Percentiles rank a stretch among this genome's conserved stretches.
Evolutionary conservation across 2,888 invertebrate genomes (phyloP).

Genomic region (Scelioninae gen. 1): DNA sequence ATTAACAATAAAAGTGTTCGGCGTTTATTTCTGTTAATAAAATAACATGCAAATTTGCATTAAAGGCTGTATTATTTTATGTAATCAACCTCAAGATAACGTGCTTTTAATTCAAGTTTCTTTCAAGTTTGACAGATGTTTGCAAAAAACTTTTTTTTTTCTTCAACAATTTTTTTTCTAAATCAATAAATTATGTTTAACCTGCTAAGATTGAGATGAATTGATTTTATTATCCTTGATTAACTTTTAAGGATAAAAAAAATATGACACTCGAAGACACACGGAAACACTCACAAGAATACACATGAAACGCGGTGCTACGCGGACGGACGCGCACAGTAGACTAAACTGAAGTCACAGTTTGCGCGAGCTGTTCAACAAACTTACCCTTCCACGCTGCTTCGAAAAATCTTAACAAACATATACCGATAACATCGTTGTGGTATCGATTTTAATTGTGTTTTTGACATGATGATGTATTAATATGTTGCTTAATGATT

Average conservation of each 20-base stretch:
- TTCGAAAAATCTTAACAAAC: constrained; percentile 54
- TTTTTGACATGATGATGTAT: no score
- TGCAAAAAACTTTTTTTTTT: background rate
- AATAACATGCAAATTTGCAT: no score
- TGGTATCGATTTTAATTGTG: constrained; percentile 24
- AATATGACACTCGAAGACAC: constrained; percentile 11
- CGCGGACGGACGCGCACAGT: constrained; percentile 59
- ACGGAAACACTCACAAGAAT: constrained; percentile 10
- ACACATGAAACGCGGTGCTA: constrained; percentile 44
- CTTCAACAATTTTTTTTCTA: no score
- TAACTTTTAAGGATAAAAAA: background rate
- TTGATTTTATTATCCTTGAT: background rate
- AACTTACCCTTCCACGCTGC: constrained; percentile 57
- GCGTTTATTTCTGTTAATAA: no score
- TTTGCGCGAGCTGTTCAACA: constrained; percentile 52
- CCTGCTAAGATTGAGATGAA: background rate
- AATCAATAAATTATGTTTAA: no score
- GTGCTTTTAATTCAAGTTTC: background rate
- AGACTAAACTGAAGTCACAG: constrained; percentile 56
- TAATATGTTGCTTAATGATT: no score
- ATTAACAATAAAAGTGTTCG: no score
- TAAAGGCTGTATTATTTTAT: no score
- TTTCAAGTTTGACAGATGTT: background rate
- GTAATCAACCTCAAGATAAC: no score
- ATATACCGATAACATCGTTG: constrained; percentile 5